These are phyloP conservation scores for Morelia viridis DNA, from an alignment of 2,797 vertebrate genomes.

Conservation along the genomic window DNA sequence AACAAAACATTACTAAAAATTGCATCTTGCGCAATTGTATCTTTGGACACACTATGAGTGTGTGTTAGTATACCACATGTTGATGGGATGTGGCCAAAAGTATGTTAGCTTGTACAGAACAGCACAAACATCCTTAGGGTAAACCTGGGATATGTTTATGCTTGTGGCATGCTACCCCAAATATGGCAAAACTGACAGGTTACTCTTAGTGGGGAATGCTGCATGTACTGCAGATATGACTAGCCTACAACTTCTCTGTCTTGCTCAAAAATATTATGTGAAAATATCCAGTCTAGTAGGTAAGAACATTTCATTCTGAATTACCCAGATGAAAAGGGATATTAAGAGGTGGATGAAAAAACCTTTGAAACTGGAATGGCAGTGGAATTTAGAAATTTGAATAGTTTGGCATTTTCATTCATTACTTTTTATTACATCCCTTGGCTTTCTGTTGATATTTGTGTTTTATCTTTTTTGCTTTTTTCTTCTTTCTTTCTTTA, in stretches of 20 bases:
- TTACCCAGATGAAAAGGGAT: neutral
- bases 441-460: neutral
- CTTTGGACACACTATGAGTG: neutral
- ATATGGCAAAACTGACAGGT: neutral
- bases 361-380: neutral
- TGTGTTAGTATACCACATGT: neutral
- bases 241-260: neutral
- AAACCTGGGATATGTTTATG: neutral
- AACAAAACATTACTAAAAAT: neutral
- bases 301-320: neutral
- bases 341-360: neutral
- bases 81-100: neutral
- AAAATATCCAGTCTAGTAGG: neutral
- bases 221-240: neutral
- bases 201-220: neutral
- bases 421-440: no score
- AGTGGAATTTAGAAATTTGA: neutral
- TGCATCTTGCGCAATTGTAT: neutral
- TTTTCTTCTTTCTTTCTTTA: neutral
- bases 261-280: neutral
- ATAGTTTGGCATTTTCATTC: no score
- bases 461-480: neutral
- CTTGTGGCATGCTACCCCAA: neutral
- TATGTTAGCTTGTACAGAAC: neutral
- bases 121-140: neutral